Conservation (phyloP, 1,140 invertebrate genomes). For the Drosophila elegans region DNA sequence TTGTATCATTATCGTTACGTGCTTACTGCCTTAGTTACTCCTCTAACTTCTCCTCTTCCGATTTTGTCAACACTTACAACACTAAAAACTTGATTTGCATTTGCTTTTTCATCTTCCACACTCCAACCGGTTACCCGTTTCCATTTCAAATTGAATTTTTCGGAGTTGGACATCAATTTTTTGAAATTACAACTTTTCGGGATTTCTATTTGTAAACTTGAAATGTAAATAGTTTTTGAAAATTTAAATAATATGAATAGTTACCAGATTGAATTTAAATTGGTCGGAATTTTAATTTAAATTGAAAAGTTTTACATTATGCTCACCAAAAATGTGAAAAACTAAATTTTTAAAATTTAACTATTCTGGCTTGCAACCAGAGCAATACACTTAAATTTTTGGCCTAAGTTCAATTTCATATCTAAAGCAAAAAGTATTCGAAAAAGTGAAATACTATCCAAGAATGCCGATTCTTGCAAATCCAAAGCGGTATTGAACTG, state of each 20-base stretch:
- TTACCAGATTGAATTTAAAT: not conserved
- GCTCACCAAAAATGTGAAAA: not conserved
- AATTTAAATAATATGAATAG: no score
- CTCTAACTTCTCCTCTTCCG: constrained; percentile 7
- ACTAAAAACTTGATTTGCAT: constrained; percentile 46
- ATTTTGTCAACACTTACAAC: constrained; percentile 59
- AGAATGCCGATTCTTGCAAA: not conserved
- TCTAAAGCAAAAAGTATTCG: not conserved
- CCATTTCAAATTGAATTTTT: not conserved
- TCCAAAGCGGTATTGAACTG: not conserved
- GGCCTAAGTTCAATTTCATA: not conserved
- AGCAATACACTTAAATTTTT: not conserved
- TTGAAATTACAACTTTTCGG: not conserved
- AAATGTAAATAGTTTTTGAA: no score
- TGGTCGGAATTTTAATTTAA: no score
- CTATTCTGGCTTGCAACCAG: not conserved
- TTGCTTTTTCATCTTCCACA: constrained; percentile 9
- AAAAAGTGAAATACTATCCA: not conserved
- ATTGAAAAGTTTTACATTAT: no score
- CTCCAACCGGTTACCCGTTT: not conserved
- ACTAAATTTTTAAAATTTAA: not conserved
- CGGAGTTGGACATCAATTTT: not conserved
- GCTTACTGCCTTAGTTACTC: constrained; percentile 15
- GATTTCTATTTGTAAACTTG: no score
- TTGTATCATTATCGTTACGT: constrained; percentile 35